Percentiles rank a stretch among this genome's conserved stretches.
Evolutionary conservation across 2,888 invertebrate genomes (phyloP).

Genomic region (Noctua comes): DNA sequence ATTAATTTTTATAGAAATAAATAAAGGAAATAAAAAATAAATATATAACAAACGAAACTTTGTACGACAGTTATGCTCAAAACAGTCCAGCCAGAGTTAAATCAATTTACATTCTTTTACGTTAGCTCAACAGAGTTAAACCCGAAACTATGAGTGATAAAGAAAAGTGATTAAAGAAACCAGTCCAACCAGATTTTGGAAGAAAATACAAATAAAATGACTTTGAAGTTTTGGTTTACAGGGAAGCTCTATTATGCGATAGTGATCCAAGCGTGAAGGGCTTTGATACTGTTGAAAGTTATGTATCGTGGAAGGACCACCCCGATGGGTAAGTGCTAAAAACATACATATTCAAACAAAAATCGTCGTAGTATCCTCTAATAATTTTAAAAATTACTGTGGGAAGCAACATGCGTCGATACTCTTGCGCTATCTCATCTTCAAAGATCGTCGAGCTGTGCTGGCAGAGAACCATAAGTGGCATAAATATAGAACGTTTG

Average conservation of each 20-base stretch:
- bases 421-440: too few species aligned
- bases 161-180: neutral
- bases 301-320: constrained; percentile 46
- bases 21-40: too few species aligned
- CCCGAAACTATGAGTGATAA: neutral
- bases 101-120: neutral
- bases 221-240: neutral
- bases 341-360: too few species aligned
- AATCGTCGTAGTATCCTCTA: too few species aligned
- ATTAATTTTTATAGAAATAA: too few species aligned
- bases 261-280: constrained; percentile 34
- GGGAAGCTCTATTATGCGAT: constrained; percentile 25
- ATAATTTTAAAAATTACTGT: too few species aligned
- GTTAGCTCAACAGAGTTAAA: neutral
- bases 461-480: too few species aligned
- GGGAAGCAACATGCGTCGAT: too few species aligned
- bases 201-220: neutral
- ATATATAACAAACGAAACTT: too few species aligned
- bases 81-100: neutral
- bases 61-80: neutral
- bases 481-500: too few species aligned
- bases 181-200: too few species aligned
- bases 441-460: too few species aligned
- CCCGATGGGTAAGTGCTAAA: constrained; percentile 42
- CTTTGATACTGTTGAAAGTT: constrained; percentile 43